Evolutionary conservation across 2,113 vertebrate genomes (phyloP), one percentile per base, ranked within the genome.

Genomic region (Polyodon spathula): DNA sequence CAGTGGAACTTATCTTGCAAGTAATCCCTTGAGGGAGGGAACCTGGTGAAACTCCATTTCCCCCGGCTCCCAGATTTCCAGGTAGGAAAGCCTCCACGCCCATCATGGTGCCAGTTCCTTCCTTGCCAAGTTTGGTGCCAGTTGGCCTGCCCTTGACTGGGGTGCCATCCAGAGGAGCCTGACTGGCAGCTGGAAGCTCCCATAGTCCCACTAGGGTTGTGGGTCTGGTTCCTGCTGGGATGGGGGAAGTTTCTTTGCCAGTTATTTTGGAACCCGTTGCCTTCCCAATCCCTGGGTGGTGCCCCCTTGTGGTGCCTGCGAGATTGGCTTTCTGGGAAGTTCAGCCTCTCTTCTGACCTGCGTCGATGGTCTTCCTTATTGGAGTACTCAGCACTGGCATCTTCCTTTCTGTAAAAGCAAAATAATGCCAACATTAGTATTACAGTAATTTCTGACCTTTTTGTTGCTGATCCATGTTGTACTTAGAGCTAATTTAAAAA

Each of bases 51-150:
- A 84, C 81, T 0, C 55, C 60, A 63, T 76, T 79, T 70, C 74
- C 65, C 71, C 84, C 85, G 62, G 69, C 74, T 73, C 81, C 81
- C 83, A 55, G 85, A 80, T 40, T 77, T 78, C 90, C 89, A 88
- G 40, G 44, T 84, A 68, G 89, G 74, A 66, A 91, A 86, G 68
- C 81, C 65, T 61, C 83, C 86, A 14, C 81, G 76, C 68, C 84
- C 86, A 75, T 92, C 90, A 10, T 86, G 84, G 50, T 90, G 88
- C 95, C 95, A 94, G 40, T 89, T 91, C 75, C 84, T 91, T 59
- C 83, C 86, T 73, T 85, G 75, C n/a, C 61, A 62, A 61, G 55
- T 62, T 16, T 88, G 77, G 73, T 85, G 78, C 87, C 89, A 87
- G 59, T 76, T 78, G 41, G 70, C 79, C 58, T 60, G 56, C 63